A percentile compares a stretch with the other conserved stretches of the same genome.
Evolutionary conservation across 2,113 vertebrate species (phyloP).

Genomic region (Takifugu flavidus): DNA sequence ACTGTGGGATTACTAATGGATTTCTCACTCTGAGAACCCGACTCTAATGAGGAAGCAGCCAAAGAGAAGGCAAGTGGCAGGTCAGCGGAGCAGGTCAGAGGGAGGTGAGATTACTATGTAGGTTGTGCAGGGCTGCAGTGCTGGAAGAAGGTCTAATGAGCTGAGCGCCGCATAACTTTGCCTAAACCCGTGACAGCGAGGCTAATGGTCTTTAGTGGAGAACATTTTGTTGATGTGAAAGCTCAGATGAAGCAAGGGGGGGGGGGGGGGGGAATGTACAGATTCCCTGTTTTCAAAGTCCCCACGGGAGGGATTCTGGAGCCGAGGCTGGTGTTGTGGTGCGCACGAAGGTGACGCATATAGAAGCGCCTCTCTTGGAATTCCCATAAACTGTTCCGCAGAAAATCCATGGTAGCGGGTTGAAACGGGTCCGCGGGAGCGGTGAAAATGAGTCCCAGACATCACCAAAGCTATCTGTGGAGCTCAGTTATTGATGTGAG

Average conservation of each 20-base stretch:
- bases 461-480: too few relatives aligned
- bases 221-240: constrained; percentile 12
- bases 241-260: neutral
- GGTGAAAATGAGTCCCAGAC: too few relatives aligned
- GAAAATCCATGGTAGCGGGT: too few relatives aligned
- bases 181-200: constrained; percentile 20
- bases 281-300: too few relatives aligned
- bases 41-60: constrained; percentile 67
- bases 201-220: constrained; percentile 21
- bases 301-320: too few relatives aligned
- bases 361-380: too few relatives aligned
- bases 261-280: neutral
- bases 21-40: constrained; percentile 44
- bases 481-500: too few relatives aligned
- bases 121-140: constrained; percentile 43
- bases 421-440: too few relatives aligned
- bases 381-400: too few relatives aligned
- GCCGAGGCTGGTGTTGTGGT: too few relatives aligned
- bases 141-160: constrained; percentile 62
- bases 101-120: constrained; percentile 63
- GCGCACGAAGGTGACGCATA: too few relatives aligned
- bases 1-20: constrained; percentile 56
- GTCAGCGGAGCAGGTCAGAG: constrained; percentile 42
- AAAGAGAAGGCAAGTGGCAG: constrained; percentile 50
- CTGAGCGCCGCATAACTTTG: constrained; percentile 27